Base-by-base conservation (phyloP, 64 coral and sea anemone genomes). In the Stichodactyla mertensii region DNA sequence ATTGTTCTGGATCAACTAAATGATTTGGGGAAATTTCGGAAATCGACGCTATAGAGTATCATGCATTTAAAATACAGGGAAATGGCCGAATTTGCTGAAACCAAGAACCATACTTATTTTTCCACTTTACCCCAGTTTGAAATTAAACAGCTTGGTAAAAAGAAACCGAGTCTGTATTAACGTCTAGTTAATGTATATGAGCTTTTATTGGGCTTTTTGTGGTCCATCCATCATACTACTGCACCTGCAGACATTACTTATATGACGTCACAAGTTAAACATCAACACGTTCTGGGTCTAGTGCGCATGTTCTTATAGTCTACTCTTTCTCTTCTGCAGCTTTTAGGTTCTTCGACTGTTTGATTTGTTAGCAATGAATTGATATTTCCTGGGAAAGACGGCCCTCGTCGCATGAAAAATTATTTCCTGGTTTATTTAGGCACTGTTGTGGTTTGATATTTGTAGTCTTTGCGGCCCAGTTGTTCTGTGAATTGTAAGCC, bases 221-320 rank as follows among this genome's bases (percentile, higher is more conserved):
- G 1, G 19, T 81, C 54, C 78, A 74, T 74, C 16, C 10, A 74
- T 74, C 69, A 31, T 31, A 81, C 36, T 45, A 45, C 36, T 45
- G 36, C 78, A 81, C 78, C 78, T 81, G 78, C 78, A 52, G 13
- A 16, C 53, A 80, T 81, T 81, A 81, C 78, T 0, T 19, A 81
- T 8, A 55, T 85, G 83, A 85, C 83, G 83, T 85, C 83, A 85
- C 20, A 85, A 58, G 83, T 85, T 61, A 85, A 85, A 59, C 56
- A 85, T 85, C 83, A 85, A 85, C 83, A 61, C 24, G 36, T 13
- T 61, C 83, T n/a, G 56, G 5, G 2, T 61, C 31, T 81, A 81
- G 55, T 85, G 83, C 83, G 83, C 83, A 85, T 36, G 60, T 52
- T 55, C 78, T 7, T 28, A 13, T 53, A 10, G 51, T 28, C 18